Evolutionary conservation across 1,140 invertebrate genomes (phyloP), one percentile per base, ranked within the genome.

Genomic region (Penaeus japonicus): DNA sequence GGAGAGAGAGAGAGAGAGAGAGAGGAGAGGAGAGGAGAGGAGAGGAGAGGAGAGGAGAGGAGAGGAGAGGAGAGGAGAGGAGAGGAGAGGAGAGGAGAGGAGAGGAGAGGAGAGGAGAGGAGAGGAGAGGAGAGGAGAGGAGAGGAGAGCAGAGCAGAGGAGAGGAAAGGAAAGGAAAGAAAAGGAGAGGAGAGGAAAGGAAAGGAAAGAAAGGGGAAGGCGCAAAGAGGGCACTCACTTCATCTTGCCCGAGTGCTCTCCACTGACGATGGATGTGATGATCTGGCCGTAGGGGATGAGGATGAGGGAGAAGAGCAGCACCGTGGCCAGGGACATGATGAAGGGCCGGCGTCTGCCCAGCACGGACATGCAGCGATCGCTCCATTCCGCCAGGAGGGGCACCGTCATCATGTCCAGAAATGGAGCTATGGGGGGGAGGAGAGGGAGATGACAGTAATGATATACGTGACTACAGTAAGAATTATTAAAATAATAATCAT

Each of bases 341-440:
- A 94, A 94, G 24, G 93, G 93, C 30, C 93, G 90, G 75, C 94
- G 84, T 30, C 93, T 90, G n/a, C 93, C 93, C 79, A 92, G 92
- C n/a, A 84, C 57, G 85, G 92, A 92, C 20, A 90, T 89, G 89
- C 93, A 94, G 17, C 89, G 90, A 90, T 94, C 93, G 89, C 93
- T 93, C 81, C 92, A 92, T 24, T 91, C 90, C 10, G 93, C 94
- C 59, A 94, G 92, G 7, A 93, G 75, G 3, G 94, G 93, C 30
- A 94, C 93, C 53, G 93, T 88, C 47, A 93, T 90, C 65, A 94
- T 92, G 22, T 93, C 93, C 47, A 94, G 83, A 54, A 93, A 91
- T 57, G 91, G 91, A 73, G 88, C 89, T 90, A 62, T 59, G 73
- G 77, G 55, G 55, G 17, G 7, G n/a, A 89, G 24, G 30, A 84